Percentiles rank a stretch among this genome's conserved stretches.
Conservation (phyloP, 1,140 invertebrate species). For the Oppia nitens region DNA sequence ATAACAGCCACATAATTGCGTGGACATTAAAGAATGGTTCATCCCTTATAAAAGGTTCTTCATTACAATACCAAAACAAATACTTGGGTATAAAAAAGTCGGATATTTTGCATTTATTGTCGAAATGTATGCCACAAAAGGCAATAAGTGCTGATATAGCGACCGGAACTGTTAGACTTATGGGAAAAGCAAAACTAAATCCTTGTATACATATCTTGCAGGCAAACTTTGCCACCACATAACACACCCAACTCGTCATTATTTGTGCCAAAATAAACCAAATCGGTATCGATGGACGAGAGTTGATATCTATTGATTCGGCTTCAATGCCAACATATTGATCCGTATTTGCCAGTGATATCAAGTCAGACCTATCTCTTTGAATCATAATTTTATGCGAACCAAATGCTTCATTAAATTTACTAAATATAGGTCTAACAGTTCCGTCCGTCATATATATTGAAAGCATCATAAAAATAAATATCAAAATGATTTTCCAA, state of each 20-base stretch:
- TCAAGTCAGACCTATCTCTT: constrained; percentile 7
- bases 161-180: constrained; percentile 75
- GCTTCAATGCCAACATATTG: constrained; percentile 16
- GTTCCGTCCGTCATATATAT: constrained; percentile 38
- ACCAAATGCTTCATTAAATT: constrained; percentile 19
- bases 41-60: constrained; percentile 40
- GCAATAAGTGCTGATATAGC: constrained; percentile 71
- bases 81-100: constrained; percentile 61
- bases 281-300: constrained; percentile 32
- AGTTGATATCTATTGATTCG: constrained; percentile 18
- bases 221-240: constrained; percentile 81
- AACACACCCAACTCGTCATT: constrained; percentile 62
- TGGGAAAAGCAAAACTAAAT: constrained; percentile 87
- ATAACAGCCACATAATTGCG: constrained; percentile 29
- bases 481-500: constrained; percentile 28
- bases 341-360: constrained; percentile 1
- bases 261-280: constrained; percentile 67
- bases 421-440: constrained; percentile 12
- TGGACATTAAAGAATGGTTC: constrained; percentile 18
- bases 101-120: constrained; percentile 72
- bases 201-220: constrained; percentile 89
- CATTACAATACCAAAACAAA: constrained; percentile 69
- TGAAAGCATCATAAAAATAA: constrained; percentile 38
- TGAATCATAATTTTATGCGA: constrained; percentile 17
- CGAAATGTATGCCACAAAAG: constrained; percentile 64